Evolutionary conservation across 2,888 invertebrate species (phyloP), one percentile per base, ranked within the genome.

Genomic region (Pantelozetes paolii): DNA sequence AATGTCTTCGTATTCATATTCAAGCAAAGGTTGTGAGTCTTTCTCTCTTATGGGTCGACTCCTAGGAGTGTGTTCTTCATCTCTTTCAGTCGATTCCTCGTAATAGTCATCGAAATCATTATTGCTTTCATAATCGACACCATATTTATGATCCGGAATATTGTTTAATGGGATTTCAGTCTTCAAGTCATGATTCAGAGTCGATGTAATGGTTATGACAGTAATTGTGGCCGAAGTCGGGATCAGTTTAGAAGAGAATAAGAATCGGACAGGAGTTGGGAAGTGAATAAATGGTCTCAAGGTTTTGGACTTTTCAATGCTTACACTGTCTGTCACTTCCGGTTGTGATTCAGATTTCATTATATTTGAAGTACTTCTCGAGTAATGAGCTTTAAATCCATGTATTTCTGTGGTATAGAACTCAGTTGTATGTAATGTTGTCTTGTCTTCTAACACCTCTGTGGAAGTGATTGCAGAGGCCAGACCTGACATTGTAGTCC

Each of bases 211-310:
- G 5, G 59, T 59, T 5, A 62, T 42, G n/a, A 20, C 8, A 40
- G 20, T n/a, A 18, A 28, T 40, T 20, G 32, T 62, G 2, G 20
- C 26, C 30, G 40, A 48, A 23, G 32, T 48, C 9, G 28, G 30
- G n/a, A 13, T 30, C 0, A 8, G 15, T 71, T 50, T 54, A 1
- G 71, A 71, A 1, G 71, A 45, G n/a, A 74, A 74, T 20, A 74
- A n/a, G 69, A 74, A 74, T 71, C 59, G 28, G 28, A 57, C 30
- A 71, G 78, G 85, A 86, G 64, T 84, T 91, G 74, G 88, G 90
- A 79, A 85, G 85, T 75, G 91, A 90, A 80, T 88, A 94, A 69
- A 81, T 85, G 2, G 84, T 32, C 69, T 26, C 15, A 57, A 15
- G 42, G 42, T 42, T 40, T 67, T 67, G 18, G 50, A 32, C 18